Percentiles rank a stretch among this genome's conserved stretches.
Evolutionary conservation across 1,140 invertebrate species (phyloP).

Genomic region (Chrysopa pallens): DNA sequence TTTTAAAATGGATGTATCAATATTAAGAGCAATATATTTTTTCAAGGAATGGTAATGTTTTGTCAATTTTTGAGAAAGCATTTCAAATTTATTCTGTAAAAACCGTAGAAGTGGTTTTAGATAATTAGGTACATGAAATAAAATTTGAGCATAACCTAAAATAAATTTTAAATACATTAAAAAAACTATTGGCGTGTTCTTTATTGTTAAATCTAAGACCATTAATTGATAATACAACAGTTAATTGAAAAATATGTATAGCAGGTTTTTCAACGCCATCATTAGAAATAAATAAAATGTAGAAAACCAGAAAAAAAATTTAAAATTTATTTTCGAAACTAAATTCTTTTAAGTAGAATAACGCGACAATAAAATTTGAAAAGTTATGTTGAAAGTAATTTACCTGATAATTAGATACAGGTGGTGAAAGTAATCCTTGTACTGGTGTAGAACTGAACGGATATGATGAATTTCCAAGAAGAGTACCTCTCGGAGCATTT

Average conservation of each 20-base stretch:
- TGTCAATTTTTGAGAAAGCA: no score
- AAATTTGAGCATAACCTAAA: no score
- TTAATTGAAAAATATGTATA: background rate
- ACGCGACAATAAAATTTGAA: no score
- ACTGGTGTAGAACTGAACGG: constrained; percentile 10
- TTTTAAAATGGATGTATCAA: no score
- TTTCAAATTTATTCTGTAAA: no score
- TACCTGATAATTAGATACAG: constrained; percentile 19
- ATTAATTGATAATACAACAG: background rate
- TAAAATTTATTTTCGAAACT: background rate
- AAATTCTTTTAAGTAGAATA: no score
- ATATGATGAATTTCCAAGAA: constrained; percentile 19
- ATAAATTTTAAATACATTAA: no score
- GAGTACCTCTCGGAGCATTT: constrained; percentile 26
- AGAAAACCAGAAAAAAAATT: background rate
- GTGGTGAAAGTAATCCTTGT: constrained; percentile 13
- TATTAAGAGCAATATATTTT: no score
- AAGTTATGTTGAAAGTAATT: constrained; percentile 8
- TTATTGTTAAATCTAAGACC: background rate
- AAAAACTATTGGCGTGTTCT: no score
- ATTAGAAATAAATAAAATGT: background rate
- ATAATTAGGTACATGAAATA: no score
- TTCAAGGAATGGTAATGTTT: no score
- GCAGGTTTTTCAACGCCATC: background rate
- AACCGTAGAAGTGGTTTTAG: no score